Evolutionary conservation across 2,888 invertebrate species (phyloP), one percentile per base, ranked within the genome.

Genomic region (Metopia argyrocephala): DNA sequence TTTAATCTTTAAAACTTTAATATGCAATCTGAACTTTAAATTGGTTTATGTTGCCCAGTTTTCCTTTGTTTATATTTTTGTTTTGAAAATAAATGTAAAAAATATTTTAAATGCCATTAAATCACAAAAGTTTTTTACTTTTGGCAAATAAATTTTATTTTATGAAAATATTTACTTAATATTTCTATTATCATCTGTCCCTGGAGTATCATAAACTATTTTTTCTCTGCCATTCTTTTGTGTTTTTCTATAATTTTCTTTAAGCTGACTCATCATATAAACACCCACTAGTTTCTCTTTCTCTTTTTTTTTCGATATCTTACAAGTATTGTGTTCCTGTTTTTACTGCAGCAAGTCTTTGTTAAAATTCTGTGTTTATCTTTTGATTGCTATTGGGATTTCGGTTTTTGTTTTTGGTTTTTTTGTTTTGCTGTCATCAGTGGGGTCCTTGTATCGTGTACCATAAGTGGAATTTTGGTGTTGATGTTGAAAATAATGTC

Each of bases 401-500:
- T 31, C 12, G 7, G 12, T 18, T 54, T 27, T 54, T 25, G 23
- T 25, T 50, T 50, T 50, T 50, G 21, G 20, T 21, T 50, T 18
- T 50, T 5, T 18, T 18, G 21, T 50, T 50, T 21, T 21, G 7
- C 50, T 50, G 20, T n/a, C n/a, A n/a, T n/a, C n/a, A n/a, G n/a
- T n/a, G n/a, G n/a, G n/a, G n/a, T 2, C 2, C 12, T 12, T 31
- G 23, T 54, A 15, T 46, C 45, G 12, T 20, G 20, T 18, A 9
- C 1, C 21, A 9, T 56, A n/a, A 59, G 57, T 31, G 27, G n/a
- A 27, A 18, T 46, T 69, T 61, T 64, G 50, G 48, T 70, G 76
- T 62, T 76, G 62, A 64, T 76, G 69, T 76, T 65, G 56, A 50
- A 64, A 76, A 70, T 76, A 76, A 76, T 70, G 50, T 64, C 18